Conservation (phyloP, 2,888 invertebrate species). For the Hypena proboscidalis region DNA sequence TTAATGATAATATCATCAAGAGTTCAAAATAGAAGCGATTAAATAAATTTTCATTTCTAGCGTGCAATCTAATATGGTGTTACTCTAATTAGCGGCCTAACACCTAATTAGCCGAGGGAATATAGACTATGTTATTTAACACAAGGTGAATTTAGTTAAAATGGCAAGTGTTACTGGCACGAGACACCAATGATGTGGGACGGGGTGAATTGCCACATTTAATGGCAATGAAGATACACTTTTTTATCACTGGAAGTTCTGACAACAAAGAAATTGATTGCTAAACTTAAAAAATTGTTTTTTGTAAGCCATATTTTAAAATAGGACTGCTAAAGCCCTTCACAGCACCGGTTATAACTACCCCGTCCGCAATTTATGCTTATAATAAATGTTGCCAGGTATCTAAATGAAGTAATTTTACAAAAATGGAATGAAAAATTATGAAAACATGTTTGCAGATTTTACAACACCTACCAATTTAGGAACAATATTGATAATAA, state of each 20-base stretch:
- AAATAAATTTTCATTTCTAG: conserved; percentile 46
- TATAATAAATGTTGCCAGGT: conserved; percentile 25
- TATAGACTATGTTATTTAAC: conserved; percentile 40
- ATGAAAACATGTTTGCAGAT: conserved; percentile 1
- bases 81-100: conserved; percentile 36
- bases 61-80: conserved; percentile 31
- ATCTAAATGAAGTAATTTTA: conserved; percentile 23
- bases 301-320: neutral
- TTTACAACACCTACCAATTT: neutral
- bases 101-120: conserved; percentile 42
- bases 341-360: conserved; percentile 7
- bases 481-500: neutral
- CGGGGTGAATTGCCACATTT: conserved; percentile 21
- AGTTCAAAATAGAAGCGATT: conserved; percentile 12
- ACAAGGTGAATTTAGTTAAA: conserved; percentile 38
- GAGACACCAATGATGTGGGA: conserved; percentile 23
- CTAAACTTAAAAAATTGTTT: neutral
- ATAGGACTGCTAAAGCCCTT: conserved; percentile 1
- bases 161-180: conserved; percentile 54
- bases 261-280: neutral
- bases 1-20: neutral
- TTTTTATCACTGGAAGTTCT: neutral
- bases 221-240: conserved; percentile 13
- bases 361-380: conserved; percentile 25
- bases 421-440: conserved; percentile 29